Percentiles rank a stretch among this genome's conserved stretches.
Conservation (phyloP, 64 coral and sea anemone genomes). For the Montipora capricornis region DNA sequence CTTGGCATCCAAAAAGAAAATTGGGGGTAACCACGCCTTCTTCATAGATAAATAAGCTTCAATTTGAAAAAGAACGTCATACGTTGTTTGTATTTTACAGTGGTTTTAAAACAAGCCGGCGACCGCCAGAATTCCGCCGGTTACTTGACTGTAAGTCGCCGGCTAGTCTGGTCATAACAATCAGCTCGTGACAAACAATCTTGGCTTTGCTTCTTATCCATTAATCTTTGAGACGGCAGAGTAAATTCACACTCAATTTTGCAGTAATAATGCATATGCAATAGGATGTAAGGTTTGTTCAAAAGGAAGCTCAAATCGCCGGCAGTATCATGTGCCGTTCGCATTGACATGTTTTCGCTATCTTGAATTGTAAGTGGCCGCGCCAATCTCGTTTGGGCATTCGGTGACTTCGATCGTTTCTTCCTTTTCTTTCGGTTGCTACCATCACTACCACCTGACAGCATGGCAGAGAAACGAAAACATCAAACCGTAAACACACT, state of each 20-base stretch:
- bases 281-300: slow-evolving; percentile 9
- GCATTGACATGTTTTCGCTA: neutral
- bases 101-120: too few relatives aligned
- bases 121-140: too few relatives aligned
- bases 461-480: slow-evolving; percentile 6
- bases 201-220: too few relatives aligned
- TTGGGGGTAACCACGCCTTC: too few relatives aligned
- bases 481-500: neutral
- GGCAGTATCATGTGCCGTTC: slow-evolving; percentile 31
- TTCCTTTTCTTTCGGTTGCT: neutral
- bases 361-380: slow-evolving; percentile 14
- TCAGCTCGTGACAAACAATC: too few relatives aligned
- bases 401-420: neutral
- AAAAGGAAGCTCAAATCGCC: neutral
- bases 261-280: slow-evolving; percentile 23
- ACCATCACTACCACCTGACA: neutral
- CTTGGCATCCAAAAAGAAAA: too few relatives aligned
- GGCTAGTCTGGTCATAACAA: too few relatives aligned
- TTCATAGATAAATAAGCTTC: too few relatives aligned
- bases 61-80: too few relatives aligned
- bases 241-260: slow-evolving; percentile 5
- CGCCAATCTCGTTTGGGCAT: slow-evolving; percentile 9
- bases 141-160: too few relatives aligned
- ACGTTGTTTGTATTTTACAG: too few relatives aligned
- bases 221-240: too few relatives aligned